These are phyloP conservation scores for Cephus pulcher DNA, from an alignment of 2,888 invertebrate genomes.

Conservation along the genomic window DNA sequence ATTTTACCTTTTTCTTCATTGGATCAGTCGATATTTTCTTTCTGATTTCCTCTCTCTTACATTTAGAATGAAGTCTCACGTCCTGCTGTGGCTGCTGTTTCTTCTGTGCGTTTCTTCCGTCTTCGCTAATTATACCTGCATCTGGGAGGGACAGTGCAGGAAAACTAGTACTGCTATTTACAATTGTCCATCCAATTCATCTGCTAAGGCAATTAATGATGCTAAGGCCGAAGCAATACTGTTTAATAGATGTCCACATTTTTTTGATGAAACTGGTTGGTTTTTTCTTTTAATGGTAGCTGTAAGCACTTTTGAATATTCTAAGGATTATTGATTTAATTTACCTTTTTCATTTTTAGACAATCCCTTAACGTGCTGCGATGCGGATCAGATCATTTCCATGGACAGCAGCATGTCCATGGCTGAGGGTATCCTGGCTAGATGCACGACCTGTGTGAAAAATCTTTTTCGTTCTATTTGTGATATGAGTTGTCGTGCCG, in stretches of 20 bases:
- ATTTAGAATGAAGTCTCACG: slow-evolving; percentile 26
- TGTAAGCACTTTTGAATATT: neutral
- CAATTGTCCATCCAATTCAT: slow-evolving; percentile 64
- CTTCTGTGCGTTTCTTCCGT: slow-evolving; percentile 8
- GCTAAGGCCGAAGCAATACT: slow-evolving; percentile 67
- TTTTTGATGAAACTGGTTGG: slow-evolving; percentile 59
- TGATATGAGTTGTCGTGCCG: slow-evolving; percentile 81
- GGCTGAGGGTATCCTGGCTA: slow-evolving; percentile 77
- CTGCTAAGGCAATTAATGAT: slow-evolving; percentile 60
- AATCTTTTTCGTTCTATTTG: slow-evolving; percentile 86
- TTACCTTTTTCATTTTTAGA: slow-evolving; percentile 34
- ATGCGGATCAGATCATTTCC: slow-evolving; percentile 67
- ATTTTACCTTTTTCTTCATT: no score
- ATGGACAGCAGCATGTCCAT: slow-evolving; percentile 71
- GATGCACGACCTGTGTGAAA: slow-evolving; percentile 84
- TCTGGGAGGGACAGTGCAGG: slow-evolving; percentile 73
- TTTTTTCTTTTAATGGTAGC: neutral
- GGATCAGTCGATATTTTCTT: neutral
- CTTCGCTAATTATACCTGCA: slow-evolving; percentile 60
- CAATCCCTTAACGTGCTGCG: slow-evolving; percentile 74
- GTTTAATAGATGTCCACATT: slow-evolving; percentile 73
- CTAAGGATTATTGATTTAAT: neutral
- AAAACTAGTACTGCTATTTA: slow-evolving; percentile 40
- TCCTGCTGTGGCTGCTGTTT: slow-evolving; percentile 20
- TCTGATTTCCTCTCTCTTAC: neutral